Conservation (phyloP, 2,797 vertebrate genomes). For the Gobio occitaniae region DNA sequence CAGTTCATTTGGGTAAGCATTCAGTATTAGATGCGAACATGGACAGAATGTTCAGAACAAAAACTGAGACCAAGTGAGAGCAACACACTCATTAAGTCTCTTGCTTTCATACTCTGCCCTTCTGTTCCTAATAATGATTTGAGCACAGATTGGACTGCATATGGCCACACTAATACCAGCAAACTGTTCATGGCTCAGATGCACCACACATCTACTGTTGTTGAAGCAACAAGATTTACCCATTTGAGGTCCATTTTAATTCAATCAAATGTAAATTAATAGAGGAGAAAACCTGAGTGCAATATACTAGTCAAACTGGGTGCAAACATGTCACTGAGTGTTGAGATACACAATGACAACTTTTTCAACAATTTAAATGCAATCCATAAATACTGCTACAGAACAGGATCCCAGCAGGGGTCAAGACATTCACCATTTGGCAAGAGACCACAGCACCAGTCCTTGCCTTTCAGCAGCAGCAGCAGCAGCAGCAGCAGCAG, state of each 20-base stretch:
- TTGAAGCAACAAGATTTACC: conserved; percentile 18
- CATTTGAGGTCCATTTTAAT: neutral
- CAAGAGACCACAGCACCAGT: neutral
- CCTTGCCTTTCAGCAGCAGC: neutral
- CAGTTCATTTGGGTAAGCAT: neutral
- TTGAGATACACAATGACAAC: neutral
- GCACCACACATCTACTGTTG: conserved; percentile 7
- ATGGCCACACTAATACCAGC: conserved; percentile 13
- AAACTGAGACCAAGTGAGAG: conserved; percentile 15
- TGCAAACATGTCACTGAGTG: neutral
- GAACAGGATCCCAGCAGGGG: neutral
- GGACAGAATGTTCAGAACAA: conserved; percentile 5
- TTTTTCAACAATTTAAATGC: neutral
- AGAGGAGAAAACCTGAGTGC: neutral
- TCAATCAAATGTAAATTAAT: neutral
- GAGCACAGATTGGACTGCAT: conserved; percentile 36
- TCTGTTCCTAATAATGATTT: conserved; percentile 48
- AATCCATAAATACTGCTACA: neutral
- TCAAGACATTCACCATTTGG: neutral
- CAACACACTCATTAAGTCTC: neutral
- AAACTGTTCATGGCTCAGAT: conserved; percentile 8
- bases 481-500: too few relatives aligned
- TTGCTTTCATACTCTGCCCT: neutral
- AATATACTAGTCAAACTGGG: neutral
- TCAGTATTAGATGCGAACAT: neutral